Percentiles rank a stretch among this genome's conserved stretches.
These are phyloP conservation scores for Schizopygopsis malacanthus DNA, from an alignment of 2,797 vertebrate species.

Conservation along the genomic window DNA sequence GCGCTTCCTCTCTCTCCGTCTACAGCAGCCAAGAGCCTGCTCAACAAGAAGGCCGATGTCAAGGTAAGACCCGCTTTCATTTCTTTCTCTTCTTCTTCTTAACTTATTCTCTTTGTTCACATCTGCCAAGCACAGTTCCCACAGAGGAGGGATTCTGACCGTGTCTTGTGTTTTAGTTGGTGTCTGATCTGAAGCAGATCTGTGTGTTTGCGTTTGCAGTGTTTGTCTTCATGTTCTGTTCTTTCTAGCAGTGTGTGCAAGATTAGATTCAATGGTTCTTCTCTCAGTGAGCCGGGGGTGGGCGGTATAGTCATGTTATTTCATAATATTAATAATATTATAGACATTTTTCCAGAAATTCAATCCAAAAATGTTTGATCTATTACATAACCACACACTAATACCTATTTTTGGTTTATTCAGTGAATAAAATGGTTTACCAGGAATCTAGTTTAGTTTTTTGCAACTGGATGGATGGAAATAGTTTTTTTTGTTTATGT, in stretches of 20 bases:
- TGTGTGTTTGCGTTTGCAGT: slow-evolving; percentile 9
- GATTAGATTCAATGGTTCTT: slow-evolving; percentile 7
- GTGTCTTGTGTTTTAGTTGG: neutral
- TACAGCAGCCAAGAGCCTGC: slow-evolving; percentile 84
- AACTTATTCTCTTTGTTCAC: neutral
- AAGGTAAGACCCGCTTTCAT: slow-evolving; percentile 72
- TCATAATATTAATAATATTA: slow-evolving; percentile 5
- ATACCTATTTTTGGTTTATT: neutral
- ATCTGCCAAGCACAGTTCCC: neutral
- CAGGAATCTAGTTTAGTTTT: neutral
- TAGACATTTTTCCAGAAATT: neutral
- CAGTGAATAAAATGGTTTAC: neutral
- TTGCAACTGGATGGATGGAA: neutral
- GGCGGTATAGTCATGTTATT: neutral
- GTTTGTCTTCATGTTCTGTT: neutral
- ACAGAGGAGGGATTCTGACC: neutral
- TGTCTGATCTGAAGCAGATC: neutral
- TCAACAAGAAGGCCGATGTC: slow-evolving; percentile 84
- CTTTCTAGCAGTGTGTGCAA: neutral
- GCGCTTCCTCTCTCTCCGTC: slow-evolving; percentile 76
- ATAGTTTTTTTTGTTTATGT: neutral
- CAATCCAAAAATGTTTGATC: neutral
- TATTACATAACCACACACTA: no score
- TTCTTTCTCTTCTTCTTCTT: neutral
- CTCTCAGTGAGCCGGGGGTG: neutral